A percentile compares a stretch with the other conserved stretches of the same genome.
phyloP scores from a whole-genome alignment of 2,888 invertebrate species.

The Lycaena phlaeas region DNA sequence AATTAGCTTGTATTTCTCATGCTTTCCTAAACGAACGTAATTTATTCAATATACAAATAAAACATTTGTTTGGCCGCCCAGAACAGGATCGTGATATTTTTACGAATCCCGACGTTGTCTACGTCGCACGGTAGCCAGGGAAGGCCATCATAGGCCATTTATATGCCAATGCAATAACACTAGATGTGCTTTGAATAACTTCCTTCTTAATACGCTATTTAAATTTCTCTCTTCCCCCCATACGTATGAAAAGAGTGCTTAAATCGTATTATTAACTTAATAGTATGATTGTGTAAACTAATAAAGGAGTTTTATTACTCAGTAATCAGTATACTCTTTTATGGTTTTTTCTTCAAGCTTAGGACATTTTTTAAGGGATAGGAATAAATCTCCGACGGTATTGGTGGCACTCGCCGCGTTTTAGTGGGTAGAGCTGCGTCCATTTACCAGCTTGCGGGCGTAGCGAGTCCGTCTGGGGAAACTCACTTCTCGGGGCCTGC shows the following conservation, averaged over 20 bases:
- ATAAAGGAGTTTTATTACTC: too few relatives aligned
- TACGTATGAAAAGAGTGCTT: constrained; percentile 16
- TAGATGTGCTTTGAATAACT: constrained; percentile 51
- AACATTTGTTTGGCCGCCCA: constrained; percentile 29
- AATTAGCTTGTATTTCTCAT: too few relatives aligned
- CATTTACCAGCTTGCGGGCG: too few relatives aligned
- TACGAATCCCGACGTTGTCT: constrained; percentile 31
- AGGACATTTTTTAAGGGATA: too few relatives aligned
- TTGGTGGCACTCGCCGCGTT: too few relatives aligned
- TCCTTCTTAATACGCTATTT: constrained; percentile 28
- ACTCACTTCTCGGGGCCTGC: too few relatives aligned
- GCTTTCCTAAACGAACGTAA: too few relatives aligned
- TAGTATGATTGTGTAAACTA: constrained; percentile 3
- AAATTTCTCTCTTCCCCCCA: constrained; percentile 26
- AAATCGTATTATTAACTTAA: constrained; percentile 1
- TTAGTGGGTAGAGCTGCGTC: too few relatives aligned
- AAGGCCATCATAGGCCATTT: constrained; percentile 43
- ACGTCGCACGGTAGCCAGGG: constrained; percentile 49
- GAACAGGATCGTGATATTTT: constrained; percentile 50
- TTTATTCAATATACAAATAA: constrained; percentile 16
- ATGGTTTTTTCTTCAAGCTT: too few relatives aligned
- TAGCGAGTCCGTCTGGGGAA: too few relatives aligned
- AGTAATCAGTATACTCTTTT: too few relatives aligned
- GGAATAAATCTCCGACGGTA: too few relatives aligned
- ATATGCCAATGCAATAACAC: constrained; percentile 41